Percentiles rank a stretch among this genome's conserved stretches.
Conservation (phyloP, 2,797 vertebrate genomes). For the Lutjanus argentimaculatus region DNA sequence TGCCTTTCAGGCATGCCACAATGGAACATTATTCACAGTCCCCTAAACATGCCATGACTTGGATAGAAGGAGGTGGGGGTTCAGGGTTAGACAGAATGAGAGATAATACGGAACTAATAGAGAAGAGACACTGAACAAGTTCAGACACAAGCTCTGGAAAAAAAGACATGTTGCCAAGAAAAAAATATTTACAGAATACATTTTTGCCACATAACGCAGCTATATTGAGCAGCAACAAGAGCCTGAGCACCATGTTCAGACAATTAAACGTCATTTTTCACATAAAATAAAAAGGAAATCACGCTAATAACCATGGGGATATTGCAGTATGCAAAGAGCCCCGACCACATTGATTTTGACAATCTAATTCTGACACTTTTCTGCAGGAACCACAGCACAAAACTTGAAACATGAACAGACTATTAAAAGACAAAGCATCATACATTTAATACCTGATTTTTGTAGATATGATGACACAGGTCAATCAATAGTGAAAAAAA, state of each 20-base stretch:
- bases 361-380: background rate
- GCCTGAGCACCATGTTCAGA: background rate
- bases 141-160: slow-evolving; percentile 39
- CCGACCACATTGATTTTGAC: background rate
- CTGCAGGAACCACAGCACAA: background rate
- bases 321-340: background rate
- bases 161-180: background rate
- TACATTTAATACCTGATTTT: background rate
- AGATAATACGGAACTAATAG: slow-evolving; percentile 17
- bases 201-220: background rate
- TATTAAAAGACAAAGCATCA: background rate
- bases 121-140: slow-evolving; percentile 40
- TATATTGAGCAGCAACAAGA: background rate
- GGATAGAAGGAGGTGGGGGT: slow-evolving; percentile 7
- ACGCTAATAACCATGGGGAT: background rate
- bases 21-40: slow-evolving; percentile 30
- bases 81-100: background rate
- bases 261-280: background rate
- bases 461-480: too few species aligned
- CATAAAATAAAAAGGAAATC: background rate
- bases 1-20: slow-evolving; percentile 42
- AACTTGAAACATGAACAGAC: background rate
- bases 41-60: slow-evolving; percentile 50
- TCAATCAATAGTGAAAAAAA: background rate
- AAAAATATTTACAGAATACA: background rate